phyloP scores from a whole-genome alignment of 2,113 vertebrate genomes.

The Arizona elegans region DNA sequence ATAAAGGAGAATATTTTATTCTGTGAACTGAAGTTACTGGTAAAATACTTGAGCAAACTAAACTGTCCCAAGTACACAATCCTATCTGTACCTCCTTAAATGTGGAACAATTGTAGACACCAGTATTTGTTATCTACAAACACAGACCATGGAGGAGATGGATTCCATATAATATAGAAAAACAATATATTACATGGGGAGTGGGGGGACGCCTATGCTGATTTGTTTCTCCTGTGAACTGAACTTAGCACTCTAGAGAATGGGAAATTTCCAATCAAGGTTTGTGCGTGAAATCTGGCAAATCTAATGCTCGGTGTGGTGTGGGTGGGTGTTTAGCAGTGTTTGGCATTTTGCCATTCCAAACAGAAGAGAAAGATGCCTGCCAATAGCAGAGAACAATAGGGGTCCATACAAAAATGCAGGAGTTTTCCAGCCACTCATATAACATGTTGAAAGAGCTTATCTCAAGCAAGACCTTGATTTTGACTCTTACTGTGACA shows the following conservation, averaged over 20 bases:
- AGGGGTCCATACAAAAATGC: conserved; percentile 38
- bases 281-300: conserved; percentile 37
- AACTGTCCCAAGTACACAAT: conserved; percentile 13
- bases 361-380: conserved; percentile 36
- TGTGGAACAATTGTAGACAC: conserved; percentile 21
- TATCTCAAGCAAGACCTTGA: conserved; percentile 33
- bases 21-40: conserved; percentile 28
- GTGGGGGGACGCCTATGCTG: background rate
- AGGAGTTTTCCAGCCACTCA: background rate
- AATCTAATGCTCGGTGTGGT: background rate
- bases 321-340: background rate
- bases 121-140: background rate
- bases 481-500: conserved; percentile 11
- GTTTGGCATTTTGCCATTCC: conserved; percentile 45
- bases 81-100: conserved; percentile 23
- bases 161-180: conserved; percentile 13
- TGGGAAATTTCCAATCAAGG: conserved; percentile 21
- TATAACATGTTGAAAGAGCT: conserved; percentile 46
- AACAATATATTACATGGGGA: background rate
- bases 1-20: background rate
- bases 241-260: background rate
- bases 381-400: conserved; percentile 54
- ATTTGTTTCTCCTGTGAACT: conserved; percentile 15
- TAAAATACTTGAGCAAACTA: conserved; percentile 39
- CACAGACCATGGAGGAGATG: background rate